Evolutionary conservation across 2,113 vertebrate species (phyloP), one percentile per base, ranked within the genome.

Genomic region (Lichenostomus cassidix): DNA sequence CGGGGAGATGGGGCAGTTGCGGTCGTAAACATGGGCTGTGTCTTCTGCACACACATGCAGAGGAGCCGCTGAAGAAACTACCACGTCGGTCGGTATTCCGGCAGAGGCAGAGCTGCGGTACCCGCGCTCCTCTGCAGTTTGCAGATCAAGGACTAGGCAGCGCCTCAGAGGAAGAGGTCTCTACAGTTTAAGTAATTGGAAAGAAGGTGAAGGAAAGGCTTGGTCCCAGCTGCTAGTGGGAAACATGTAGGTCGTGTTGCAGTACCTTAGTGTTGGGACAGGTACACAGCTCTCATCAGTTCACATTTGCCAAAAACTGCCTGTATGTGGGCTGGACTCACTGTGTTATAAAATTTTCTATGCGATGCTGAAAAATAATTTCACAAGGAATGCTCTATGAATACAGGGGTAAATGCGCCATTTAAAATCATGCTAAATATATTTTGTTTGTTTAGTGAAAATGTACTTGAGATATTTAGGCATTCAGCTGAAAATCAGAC

Each of bases 231-330:
- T 74, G 31, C 25, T 35, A 4, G 27, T 9, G 53, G 10, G 35
- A 50, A 27, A 19, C 10, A 4, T 1, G 1, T 3, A 25, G 7
- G 9, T 64, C 12, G 10, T 9, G 12, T 74, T 24, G 22, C 22
- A 1, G 55, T 13, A 7, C 18, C 8, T n/a, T 29, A 27, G 8
- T 44, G 4, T 1, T 20, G 47, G 42, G 42, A 37, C 22, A 2
- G 0, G 6, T 50, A 15, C 12, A 15, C 11, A 15, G n/a, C 4
- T 2, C 37, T 53, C 15, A 17, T 5, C 29, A 4, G 33, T 35
- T 70, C 64, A 10, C 19, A 4, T 53, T 27, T 83, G 31, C 46
- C 7, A 29, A 44, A 77, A 33, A 0, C 16, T 41, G 24, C n/a
- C 50, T 50, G 5, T 65, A 76, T 25, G 3, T 21, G 60, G 55